phyloP scores from a whole-genome alignment of 2,113 vertebrate species.

The Rhagologus leucostigma region DNA sequence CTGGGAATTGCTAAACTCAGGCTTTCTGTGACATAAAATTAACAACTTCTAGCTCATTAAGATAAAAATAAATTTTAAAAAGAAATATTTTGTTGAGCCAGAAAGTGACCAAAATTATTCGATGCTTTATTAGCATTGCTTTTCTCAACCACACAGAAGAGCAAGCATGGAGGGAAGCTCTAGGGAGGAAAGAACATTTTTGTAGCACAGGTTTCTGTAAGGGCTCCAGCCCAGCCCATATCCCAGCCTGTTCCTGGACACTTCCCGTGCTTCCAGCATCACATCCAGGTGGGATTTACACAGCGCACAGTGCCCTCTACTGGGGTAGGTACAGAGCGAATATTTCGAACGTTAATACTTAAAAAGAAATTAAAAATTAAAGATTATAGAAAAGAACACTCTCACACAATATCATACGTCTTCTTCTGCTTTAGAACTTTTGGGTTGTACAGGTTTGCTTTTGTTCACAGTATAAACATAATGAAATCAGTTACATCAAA shows the following conservation, averaged over 20 bases:
- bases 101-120: background rate
- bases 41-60: background rate
- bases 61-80: background rate
- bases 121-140: background rate
- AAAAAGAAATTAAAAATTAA: background rate
- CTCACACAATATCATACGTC: fast-evolving
- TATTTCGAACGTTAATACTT: background rate
- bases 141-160: background rate
- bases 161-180: background rate
- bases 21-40: background rate
- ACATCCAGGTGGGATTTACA: background rate
- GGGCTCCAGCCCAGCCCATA: background rate
- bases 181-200: background rate
- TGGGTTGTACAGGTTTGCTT: background rate
- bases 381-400: background rate
- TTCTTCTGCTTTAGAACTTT: background rate
- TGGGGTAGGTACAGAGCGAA: background rate
- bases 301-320: constrained; percentile 20
- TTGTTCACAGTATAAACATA: background rate
- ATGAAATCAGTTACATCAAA: background rate
- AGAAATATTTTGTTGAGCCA: background rate
- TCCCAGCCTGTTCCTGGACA: background rate
- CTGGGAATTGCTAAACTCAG: background rate
- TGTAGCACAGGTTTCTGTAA: background rate
- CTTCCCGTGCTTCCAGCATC: background rate